These are phyloP conservation scores for Anoplopoma fimbria DNA, from an alignment of 2,113 vertebrate species.

Conservation along the genomic window DNA sequence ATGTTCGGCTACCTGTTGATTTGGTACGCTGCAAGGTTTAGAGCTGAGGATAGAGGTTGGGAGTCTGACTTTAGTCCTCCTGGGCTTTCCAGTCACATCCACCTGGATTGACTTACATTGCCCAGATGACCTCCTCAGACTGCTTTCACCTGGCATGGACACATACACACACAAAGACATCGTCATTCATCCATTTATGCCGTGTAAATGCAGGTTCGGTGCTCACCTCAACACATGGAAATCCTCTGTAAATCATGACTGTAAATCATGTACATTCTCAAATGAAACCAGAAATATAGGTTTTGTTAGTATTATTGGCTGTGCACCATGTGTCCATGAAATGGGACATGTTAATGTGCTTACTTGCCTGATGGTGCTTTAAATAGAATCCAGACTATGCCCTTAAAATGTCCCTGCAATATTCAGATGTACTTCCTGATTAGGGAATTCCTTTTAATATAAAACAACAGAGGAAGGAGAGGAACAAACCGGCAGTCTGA, in stretches of 20 bases:
- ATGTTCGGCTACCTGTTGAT: slow-evolving; percentile 80
- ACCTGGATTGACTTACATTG: slow-evolving; percentile 57
- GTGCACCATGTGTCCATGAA: background rate
- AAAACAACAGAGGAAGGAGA: background rate
- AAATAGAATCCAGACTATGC: slow-evolving; percentile 30
- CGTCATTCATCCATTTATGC: background rate
- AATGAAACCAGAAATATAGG: background rate
- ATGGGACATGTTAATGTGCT: slow-evolving; percentile 1
- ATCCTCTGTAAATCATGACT: background rate
- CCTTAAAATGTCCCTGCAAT: slow-evolving; percentile 7
- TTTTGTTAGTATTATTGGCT: background rate
- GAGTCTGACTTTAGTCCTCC: slow-evolving; percentile 83
- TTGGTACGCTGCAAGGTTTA: slow-evolving; percentile 82
- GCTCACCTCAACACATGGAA: background rate
- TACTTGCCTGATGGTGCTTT: slow-evolving; percentile 13
- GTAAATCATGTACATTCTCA: background rate
- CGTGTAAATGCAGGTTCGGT: no score
- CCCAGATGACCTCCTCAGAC: slow-evolving; percentile 3
- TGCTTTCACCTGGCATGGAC: slow-evolving; percentile 49
- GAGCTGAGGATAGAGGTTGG: slow-evolving; percentile 80
- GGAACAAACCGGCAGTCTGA: slow-evolving; percentile 56
- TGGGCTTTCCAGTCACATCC: slow-evolving; percentile 83
- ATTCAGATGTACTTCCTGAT: slow-evolving; percentile 2
- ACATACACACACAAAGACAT: slow-evolving; percentile 8
- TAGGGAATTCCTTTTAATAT: background rate